Evolutionary conservation across 2,888 invertebrate species (phyloP).

Genomic region (Cistogaster globosa): DNA sequence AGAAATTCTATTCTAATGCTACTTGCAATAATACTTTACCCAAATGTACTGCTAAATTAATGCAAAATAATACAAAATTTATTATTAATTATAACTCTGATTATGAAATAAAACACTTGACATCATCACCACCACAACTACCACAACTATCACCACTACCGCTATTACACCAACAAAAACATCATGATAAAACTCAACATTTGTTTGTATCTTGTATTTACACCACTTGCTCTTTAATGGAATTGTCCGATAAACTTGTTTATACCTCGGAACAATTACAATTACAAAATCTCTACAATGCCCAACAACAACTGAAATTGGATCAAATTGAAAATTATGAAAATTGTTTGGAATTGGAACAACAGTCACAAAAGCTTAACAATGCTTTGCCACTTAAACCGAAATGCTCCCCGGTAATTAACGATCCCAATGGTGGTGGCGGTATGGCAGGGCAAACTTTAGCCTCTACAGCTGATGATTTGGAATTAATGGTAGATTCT

Average conservation of each 20-base stretch:
- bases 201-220: conserved; percentile 51
- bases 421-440: conserved; percentile 69
- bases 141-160: conserved; percentile 69
- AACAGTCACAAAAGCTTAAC: conserved; percentile 73
- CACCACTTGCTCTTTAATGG: conserved; percentile 44
- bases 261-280: conserved; percentile 74
- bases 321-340: conserved; percentile 81
- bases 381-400: conserved; percentile 42
- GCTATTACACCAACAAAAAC: conserved; percentile 69
- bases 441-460: conserved; percentile 44
- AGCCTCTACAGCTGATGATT: conserved; percentile 46
- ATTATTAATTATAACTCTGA: conserved; percentile 80
- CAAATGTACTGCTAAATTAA: conserved; percentile 65
- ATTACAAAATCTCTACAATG: conserved; percentile 79
- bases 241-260: conserved; percentile 63
- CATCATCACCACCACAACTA: conserved; percentile 71
- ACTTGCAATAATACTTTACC: conserved; percentile 63
- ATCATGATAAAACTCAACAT: conserved; percentile 72
- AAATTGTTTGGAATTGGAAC: conserved; percentile 78
- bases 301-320: conserved; percentile 81
- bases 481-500: conserved; percentile 68
- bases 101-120: conserved; percentile 75
- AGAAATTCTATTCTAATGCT: conserved; percentile 50
- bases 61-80: conserved; percentile 73
- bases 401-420: conserved; percentile 47